These are phyloP conservation scores for Agrilus mali DNA, from an alignment of 2,888 invertebrate genomes.

Conservation along the genomic window DNA sequence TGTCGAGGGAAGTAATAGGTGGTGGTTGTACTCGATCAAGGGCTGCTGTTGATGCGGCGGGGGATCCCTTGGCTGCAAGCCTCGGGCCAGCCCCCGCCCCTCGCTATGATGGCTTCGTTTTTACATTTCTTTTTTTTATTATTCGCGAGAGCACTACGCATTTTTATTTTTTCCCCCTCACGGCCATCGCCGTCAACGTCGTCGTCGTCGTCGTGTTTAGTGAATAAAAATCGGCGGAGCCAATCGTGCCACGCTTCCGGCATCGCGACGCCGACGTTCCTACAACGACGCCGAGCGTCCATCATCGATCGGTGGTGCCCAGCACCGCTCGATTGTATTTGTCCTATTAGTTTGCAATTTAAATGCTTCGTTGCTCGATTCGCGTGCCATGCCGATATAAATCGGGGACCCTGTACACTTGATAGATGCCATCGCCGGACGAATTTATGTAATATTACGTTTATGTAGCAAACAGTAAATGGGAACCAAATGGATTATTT, in stretches of 20 bases:
- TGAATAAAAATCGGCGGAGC: constrained; percentile 17
- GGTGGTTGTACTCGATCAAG: no score
- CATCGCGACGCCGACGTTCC: constrained; percentile 14
- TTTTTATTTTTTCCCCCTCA: constrained; percentile 17
- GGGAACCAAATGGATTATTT: no score
- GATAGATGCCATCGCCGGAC: no score
- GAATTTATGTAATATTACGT: no score
- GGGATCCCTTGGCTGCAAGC: no score
- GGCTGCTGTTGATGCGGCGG: no score
- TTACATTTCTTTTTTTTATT: constrained; percentile 5
- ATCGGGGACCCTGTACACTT: constrained; percentile 8
- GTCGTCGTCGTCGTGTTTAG: constrained; percentile 9
- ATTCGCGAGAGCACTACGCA: constrained; percentile 8
- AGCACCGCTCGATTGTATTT: constrained; percentile 19
- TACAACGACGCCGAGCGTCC: constrained; percentile 10
- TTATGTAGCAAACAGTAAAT: no score
- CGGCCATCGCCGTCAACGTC: neutral
- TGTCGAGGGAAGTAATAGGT: no score
- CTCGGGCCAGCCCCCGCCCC: constrained; percentile 18
- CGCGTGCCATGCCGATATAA: constrained; percentile 19
- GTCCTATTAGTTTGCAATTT: constrained; percentile 21
- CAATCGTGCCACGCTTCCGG: constrained; percentile 17
- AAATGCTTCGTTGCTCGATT: constrained; percentile 16
- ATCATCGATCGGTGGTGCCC: constrained; percentile 16
- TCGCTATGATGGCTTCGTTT: constrained; percentile 15